These are phyloP conservation scores for Entelurus aequoreus DNA, from an alignment of 2,113 vertebrate species.

Conservation along the genomic window DNA sequence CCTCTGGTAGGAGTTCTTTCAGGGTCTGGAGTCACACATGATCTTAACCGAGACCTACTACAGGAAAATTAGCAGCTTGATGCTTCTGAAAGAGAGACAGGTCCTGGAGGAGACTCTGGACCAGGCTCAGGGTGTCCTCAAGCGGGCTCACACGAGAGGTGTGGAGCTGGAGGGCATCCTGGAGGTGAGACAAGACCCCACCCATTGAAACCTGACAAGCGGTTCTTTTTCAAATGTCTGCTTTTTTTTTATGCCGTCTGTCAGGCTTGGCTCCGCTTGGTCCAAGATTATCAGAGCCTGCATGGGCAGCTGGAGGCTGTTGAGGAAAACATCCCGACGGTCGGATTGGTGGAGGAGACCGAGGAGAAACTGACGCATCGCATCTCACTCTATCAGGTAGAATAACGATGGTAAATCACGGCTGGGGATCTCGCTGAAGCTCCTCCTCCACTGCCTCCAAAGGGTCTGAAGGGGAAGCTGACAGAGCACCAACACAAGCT, in stretches of 20 bases:
- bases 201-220: not conserved
- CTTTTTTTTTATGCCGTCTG: not conserved
- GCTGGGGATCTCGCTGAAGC: not conserved
- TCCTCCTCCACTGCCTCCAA: slow-evolving; percentile 1
- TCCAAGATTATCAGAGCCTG: slow-evolving; percentile 78
- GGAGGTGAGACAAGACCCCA: slow-evolving; percentile 75
- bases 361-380: slow-evolving; percentile 84
- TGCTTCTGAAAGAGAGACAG: slow-evolving; percentile 72
- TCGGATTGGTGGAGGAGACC: slow-evolving; percentile 86
- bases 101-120: slow-evolving; percentile 74
- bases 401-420: not conserved
- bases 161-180: slow-evolving; percentile 89
- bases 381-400: slow-evolving; percentile 86
- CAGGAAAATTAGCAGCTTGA: slow-evolving; percentile 79
- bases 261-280: slow-evolving; percentile 83
- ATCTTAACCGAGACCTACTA: slow-evolving; percentile 89
- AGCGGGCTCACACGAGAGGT: slow-evolving; percentile 85
- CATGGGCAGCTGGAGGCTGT: slow-evolving; percentile 80
- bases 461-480: slow-evolving; percentile 83
- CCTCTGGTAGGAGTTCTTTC: slow-evolving; percentile 87
- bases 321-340: slow-evolving; percentile 77
- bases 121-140: slow-evolving; percentile 80
- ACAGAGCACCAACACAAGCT: slow-evolving; percentile 85
- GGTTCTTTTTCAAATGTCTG: not conserved
- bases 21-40: slow-evolving; percentile 90